Conservation (phyloP, 2,113 vertebrate genomes). For the Acanthochromis polyacanthus region DNA sequence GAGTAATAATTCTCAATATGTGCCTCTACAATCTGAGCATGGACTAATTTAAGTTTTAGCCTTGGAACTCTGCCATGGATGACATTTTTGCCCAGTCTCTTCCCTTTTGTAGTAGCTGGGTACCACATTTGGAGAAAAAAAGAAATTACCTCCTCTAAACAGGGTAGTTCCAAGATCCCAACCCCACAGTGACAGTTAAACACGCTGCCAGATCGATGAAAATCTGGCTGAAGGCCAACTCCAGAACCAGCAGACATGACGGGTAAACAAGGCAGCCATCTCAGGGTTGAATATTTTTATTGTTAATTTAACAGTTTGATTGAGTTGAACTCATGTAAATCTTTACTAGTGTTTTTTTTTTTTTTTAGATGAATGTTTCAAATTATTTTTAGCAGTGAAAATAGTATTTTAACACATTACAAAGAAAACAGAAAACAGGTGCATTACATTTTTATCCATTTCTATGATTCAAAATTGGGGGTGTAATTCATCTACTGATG, state of each 20-base stretch:
- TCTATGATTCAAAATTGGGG: too few species aligned
- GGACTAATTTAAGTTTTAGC: too few species aligned
- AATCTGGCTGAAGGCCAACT: conserved; percentile 20
- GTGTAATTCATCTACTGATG: background rate
- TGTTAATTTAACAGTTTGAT: background rate
- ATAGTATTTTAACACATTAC: too few species aligned
- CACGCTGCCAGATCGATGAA: conserved; percentile 29
- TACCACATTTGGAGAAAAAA: conserved; percentile 31
- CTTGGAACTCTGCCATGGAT: too few species aligned
- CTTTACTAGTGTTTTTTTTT: background rate
- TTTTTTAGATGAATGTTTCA: background rate
- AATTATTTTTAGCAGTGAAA: background rate
- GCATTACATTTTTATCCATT: background rate
- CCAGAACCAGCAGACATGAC: conserved; percentile 13
- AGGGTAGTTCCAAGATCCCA: background rate
- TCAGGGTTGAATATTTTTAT: background rate
- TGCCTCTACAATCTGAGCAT: too few species aligned
- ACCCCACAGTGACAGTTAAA: conserved; percentile 29
- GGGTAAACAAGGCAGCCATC: background rate
- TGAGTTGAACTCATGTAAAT: background rate
- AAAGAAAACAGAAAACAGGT: too few species aligned
- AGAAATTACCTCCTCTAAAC: conserved; percentile 43
- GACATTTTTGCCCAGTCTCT: too few species aligned
- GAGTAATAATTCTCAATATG: too few species aligned
- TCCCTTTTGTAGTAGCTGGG: background rate